phyloP scores from a whole-genome alignment of 1,140 invertebrate genomes.

The Teleopsis dalmanni region DNA sequence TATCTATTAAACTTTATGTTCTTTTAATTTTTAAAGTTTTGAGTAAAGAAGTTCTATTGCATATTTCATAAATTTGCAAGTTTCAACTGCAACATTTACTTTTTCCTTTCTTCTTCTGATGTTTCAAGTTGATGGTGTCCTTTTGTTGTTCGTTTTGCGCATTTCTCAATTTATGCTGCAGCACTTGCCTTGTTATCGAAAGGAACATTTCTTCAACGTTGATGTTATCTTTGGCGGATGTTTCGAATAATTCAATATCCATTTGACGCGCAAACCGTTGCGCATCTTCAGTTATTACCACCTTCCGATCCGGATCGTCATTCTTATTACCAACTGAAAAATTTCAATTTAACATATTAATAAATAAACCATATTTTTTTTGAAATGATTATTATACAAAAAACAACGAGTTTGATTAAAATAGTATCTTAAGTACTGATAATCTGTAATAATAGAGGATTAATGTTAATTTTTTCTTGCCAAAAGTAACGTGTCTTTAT shows the following conservation, averaged over 20 bases:
- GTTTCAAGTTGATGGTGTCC: slow-evolving; percentile 49
- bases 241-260: slow-evolving; percentile 95
- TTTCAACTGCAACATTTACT: slow-evolving; percentile 44
- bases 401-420: no score
- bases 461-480: no score
- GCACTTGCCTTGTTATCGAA: slow-evolving; percentile 60
- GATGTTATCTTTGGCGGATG: slow-evolving; percentile 97
- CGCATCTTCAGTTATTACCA: slow-evolving; percentile 94
- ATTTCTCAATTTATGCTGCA: slow-evolving; percentile 38
- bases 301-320: slow-evolving; percentile 93
- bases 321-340: slow-evolving; percentile 96
- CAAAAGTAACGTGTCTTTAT: no score
- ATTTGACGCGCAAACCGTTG: slow-evolving; percentile 94
- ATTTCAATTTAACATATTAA: background rate
- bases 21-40: slow-evolving; percentile 1
- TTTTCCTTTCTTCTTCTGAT: slow-evolving; percentile 21
- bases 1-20: no score
- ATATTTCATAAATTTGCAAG: slow-evolving; percentile 6
- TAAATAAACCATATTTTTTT: background rate
- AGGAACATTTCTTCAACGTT: slow-evolving; percentile 93
- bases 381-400: no score
- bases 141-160: slow-evolving; percentile 47
- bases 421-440: no score
- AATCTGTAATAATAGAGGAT: no score
- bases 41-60: slow-evolving; percentile 8